These are phyloP conservation scores for Seira sanloemensis DNA, from an alignment of 2,888 invertebrate species.

Conservation along the genomic window DNA sequence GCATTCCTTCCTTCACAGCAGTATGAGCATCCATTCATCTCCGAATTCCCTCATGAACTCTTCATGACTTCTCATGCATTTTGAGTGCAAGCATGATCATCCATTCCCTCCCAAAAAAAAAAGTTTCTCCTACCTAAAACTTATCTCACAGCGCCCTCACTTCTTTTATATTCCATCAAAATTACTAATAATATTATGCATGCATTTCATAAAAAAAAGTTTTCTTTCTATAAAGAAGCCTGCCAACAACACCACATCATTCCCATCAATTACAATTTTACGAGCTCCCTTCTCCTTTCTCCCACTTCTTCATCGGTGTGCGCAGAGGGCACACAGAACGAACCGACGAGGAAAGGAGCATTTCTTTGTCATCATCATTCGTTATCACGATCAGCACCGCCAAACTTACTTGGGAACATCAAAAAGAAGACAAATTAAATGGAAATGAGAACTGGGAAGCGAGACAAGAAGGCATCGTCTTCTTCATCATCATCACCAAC, in stretches of 20 bases:
- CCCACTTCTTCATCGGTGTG: neutral
- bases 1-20: too few species aligned
- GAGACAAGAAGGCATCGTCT: neutral
- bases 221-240: neutral
- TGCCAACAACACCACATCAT: neutral
- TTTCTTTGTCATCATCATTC: neutral
- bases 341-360: neutral
- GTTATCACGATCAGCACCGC: neutral
- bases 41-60: neutral
- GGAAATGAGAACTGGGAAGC: constrained; percentile 47
- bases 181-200: constrained; percentile 10
- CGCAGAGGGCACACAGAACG: neutral
- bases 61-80: neutral
- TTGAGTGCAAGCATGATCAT: neutral
- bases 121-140: neutral
- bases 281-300: neutral
- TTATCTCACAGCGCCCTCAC: neutral
- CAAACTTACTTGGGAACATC: neutral
- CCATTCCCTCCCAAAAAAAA: neutral
- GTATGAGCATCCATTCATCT: neutral
- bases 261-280: neutral
- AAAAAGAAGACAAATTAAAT: constrained; percentile 47
- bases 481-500: constrained; percentile 15
- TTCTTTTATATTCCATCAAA: neutral
- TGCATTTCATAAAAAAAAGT: neutral